Conservation (phyloP, 2,113 vertebrate species). For the Prolemur simus region DNA sequence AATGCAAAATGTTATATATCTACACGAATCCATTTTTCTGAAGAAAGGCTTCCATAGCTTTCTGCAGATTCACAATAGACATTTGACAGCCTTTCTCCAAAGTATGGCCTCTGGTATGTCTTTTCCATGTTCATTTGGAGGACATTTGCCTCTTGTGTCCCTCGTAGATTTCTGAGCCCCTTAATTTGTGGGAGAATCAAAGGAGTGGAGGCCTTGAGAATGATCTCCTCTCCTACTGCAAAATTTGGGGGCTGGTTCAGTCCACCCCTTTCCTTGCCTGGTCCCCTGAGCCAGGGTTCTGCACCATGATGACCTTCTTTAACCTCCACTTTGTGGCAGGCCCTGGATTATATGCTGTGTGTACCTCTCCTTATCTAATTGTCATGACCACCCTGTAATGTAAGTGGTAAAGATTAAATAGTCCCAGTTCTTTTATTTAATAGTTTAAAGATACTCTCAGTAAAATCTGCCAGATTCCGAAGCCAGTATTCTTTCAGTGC, state of each 20-base stretch:
- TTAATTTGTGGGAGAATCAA: not conserved
- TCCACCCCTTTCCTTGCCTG: not conserved
- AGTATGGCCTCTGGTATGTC: accelerated
- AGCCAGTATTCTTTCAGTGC: not conserved
- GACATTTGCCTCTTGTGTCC: too few species aligned
- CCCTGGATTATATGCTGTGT: too few species aligned
- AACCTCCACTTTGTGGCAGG: not conserved
- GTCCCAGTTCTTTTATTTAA: too few species aligned
- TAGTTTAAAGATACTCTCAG: not conserved
- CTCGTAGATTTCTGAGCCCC: not conserved
- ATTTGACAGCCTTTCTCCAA: not conserved
- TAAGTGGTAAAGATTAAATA: not conserved
- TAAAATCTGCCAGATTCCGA: not conserved
- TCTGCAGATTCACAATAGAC: not conserved
- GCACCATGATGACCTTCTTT: not conserved
- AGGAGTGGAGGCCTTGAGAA: not conserved
- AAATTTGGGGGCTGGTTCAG: too few species aligned
- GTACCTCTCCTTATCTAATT: not conserved
- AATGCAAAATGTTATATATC: not conserved
- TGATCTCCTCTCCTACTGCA: not conserved
- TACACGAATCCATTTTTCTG: not conserved
- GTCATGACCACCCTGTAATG: not conserved
- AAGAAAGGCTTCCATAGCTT: not conserved
- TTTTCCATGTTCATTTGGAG: not conserved
- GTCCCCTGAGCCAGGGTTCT: not conserved